Conservation (phyloP, 1,140 invertebrate species). For the Calliopsis andreniformis region DNA sequence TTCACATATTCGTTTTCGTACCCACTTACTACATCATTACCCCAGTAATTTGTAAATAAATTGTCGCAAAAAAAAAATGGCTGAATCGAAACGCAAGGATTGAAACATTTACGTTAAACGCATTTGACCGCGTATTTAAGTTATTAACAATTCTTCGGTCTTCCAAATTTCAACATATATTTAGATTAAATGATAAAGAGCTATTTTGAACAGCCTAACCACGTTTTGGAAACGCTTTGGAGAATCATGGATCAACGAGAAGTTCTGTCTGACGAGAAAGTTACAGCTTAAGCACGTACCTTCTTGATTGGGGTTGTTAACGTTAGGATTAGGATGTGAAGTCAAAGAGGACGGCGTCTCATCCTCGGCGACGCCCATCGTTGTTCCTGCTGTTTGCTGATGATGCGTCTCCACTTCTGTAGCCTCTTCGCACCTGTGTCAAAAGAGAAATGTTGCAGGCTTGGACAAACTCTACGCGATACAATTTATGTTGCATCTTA, state of each 20-base stretch:
- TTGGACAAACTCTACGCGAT: no score
- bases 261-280: no score
- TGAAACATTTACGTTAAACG: no score
- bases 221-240: no score
- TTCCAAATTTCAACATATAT: no score
- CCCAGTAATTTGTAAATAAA: neutral
- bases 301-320: constrained; percentile 76
- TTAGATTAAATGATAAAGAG: no score
- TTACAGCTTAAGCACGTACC: constrained; percentile 61
- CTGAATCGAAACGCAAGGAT: no score
- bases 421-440: constrained; percentile 76
- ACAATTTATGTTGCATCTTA: no score
- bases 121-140: no score
- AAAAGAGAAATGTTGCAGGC: constrained; percentile 14
- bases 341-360: constrained; percentile 77
- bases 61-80: neutral
- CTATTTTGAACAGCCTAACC: no score
- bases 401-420: constrained; percentile 78
- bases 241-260: no score
- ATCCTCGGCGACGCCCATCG: constrained; percentile 78
- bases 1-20: neutral
- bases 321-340: constrained; percentile 77
- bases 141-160: no score
- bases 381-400: constrained; percentile 76
- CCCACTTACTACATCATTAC: neutral